Evolutionary conservation across 2,888 invertebrate species (phyloP), one percentile per base, ranked within the genome.

Genomic region (Andrena dorsata): DNA sequence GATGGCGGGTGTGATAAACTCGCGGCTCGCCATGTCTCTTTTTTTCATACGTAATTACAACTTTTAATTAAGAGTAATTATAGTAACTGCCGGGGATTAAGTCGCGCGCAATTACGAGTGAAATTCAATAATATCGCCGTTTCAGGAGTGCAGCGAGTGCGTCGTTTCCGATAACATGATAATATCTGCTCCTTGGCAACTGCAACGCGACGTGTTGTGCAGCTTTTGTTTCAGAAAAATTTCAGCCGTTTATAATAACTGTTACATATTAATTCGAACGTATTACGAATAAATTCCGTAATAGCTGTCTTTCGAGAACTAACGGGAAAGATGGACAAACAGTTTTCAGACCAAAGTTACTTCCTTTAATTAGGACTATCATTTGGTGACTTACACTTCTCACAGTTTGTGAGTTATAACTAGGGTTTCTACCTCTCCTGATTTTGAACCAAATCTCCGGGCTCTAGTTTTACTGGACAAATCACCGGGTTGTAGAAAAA

Each of bases 1-100:
- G 79, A 80, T 80, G 49, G n/a, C 16, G 20, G 47, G 56, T 51
- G 47, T 68, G 72, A 80, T 80, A 80, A 79, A 79, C 79, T 68
- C 53, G 61, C 56, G 35, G 23, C 61, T 10, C 23, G 51, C 3
- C 30, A 8, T 28, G 49, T 23, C 26, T 6, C 20, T 51, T 76
- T n/a, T 8, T 10, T n/a, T 16, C 35, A 30, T 47, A 5, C 23
- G 4, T 68, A 68, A 72, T 80, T 80, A 69, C 72, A n/a, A 64
- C 35, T 47, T 64, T 53, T 78, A 72, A 78, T 72, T 72, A 20
- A 35, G 10, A 30, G 68, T 63, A 72, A 80, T 80, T 80, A 61
- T 41, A 60, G 60, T 53, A 71, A 70, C 51, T 26, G 41, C 32
- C 70, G 10, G n/a, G 20, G 51, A 30, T 76, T 47, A 23, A 64